phyloP scores from a whole-genome alignment of 2,797 vertebrate species.

The Ibycter americanus region DNA sequence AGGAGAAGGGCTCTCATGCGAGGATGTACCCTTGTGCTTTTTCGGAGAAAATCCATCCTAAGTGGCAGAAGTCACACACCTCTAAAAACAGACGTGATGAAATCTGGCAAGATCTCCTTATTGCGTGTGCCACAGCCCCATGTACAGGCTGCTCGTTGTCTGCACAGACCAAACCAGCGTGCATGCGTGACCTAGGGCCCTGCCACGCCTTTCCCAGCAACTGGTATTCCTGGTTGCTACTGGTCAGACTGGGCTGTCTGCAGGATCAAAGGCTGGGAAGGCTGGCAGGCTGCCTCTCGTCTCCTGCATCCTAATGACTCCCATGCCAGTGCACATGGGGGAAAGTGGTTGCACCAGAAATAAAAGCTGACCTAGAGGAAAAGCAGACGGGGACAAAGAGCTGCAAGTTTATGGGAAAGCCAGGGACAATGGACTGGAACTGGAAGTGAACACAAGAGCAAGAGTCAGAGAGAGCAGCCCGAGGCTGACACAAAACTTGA shows the following conservation, averaged over 20 bases:
- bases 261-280: background rate
- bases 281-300: background rate
- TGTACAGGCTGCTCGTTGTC: background rate
- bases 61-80: background rate
- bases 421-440: background rate
- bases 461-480: background rate
- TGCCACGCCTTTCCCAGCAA: background rate
- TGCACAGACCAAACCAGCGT: background rate
- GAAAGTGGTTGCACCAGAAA: background rate
- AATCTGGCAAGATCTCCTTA: background rate
- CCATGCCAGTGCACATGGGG: accelerated
- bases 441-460: background rate
- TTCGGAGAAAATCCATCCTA: background rate
- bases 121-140: background rate
- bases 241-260: background rate
- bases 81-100: background rate
- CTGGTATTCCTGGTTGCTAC: background rate
- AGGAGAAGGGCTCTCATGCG: background rate
- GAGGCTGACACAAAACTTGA: background rate
- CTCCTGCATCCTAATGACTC: background rate
- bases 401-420: background rate
- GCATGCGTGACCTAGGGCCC: background rate
- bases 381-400: background rate
- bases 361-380: background rate
- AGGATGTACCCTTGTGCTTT: background rate